These are phyloP conservation scores for Drosophila diplacantha DNA, from an alignment of 2,888 invertebrate genomes.

Conservation along the genomic window DNA sequence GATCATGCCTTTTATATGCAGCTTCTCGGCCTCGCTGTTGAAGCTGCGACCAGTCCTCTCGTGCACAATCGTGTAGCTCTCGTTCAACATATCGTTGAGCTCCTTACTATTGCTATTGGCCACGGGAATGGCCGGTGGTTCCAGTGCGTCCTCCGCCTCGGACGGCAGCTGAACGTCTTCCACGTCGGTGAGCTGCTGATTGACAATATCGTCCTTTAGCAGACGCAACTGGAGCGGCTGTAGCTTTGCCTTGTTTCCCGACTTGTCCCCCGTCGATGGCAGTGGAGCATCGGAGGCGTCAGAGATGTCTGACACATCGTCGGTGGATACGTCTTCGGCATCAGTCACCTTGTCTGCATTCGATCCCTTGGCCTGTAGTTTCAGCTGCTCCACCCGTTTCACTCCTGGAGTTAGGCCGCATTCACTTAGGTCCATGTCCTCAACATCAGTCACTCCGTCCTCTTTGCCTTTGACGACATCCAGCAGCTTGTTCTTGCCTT, in stretches of 20 bases:
- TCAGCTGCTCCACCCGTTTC: conserved; percentile 54
- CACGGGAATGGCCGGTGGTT: conserved; percentile 50
- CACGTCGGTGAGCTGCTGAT: conserved; percentile 76
- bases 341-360: conserved; percentile 72
- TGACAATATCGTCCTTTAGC: conserved; percentile 47
- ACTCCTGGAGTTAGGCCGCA: conserved; percentile 56
- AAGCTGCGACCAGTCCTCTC: conserved; percentile 78
- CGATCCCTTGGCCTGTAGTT: conserved; percentile 36
- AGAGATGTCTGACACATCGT: conserved; percentile 71
- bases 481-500: conserved; percentile 69
- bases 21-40: conserved; percentile 78
- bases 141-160: conserved; percentile 78
- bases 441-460: conserved; percentile 75
- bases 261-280: conserved; percentile 32
- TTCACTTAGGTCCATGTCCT: conserved; percentile 77
- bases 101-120: conserved; percentile 65
- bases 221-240: conserved; percentile 46
- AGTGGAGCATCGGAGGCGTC: conserved; percentile 54
- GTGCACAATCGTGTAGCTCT: conserved; percentile 78
- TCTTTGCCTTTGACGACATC: conserved; percentile 56
- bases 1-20: conserved; percentile 79
- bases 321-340: conserved; percentile 78
- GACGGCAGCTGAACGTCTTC: conserved; percentile 79
- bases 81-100: conserved; percentile 77
- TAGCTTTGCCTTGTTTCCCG: conserved; percentile 40